phyloP scores from a whole-genome alignment of 2,797 vertebrate genomes.

The Enteromius trimaculatus region DNA sequence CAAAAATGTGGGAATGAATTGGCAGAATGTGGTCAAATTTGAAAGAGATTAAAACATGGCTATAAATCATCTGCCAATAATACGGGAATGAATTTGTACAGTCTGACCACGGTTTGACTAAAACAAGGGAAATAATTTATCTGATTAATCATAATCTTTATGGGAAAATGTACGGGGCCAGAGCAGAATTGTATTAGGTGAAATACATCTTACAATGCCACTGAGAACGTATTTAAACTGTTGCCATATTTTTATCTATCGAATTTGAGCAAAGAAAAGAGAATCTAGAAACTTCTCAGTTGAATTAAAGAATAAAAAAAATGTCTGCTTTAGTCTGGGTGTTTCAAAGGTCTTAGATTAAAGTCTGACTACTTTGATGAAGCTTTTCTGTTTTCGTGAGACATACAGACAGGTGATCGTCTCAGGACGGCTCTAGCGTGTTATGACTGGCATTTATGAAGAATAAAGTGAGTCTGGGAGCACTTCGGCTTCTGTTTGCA shows the following conservation, averaged over 20 bases:
- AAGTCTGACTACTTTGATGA: slow-evolving; percentile 40
- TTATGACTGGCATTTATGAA: slow-evolving; percentile 43
- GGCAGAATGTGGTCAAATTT: neutral
- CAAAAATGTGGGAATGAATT: neutral
- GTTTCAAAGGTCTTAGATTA: slow-evolving; percentile 45
- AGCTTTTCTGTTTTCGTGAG: slow-evolving; percentile 4
- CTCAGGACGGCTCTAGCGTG: slow-evolving; percentile 5
- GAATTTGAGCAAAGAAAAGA: neutral
- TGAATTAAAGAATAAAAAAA: neutral
- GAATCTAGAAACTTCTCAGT: neutral
- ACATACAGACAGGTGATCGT: slow-evolving; percentile 18
- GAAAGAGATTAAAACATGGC: neutral
- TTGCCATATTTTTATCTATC: neutral
- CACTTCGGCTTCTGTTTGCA: slow-evolving; percentile 18
- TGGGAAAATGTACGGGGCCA: too few relatives aligned
- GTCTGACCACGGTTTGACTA: neutral
- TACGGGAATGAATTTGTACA: neutral
- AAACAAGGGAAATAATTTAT: neutral
- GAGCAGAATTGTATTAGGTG: neutral
- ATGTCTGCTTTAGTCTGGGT: slow-evolving; percentile 1
- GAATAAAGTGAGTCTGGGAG: slow-evolving; percentile 23
- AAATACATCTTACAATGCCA: neutral
- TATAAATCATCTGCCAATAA: neutral
- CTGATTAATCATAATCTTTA: neutral
- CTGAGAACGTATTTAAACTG: neutral